Evolutionary conservation across 2,113 vertebrate genomes (phyloP).

Genomic region (Lathamus discolor): DNA sequence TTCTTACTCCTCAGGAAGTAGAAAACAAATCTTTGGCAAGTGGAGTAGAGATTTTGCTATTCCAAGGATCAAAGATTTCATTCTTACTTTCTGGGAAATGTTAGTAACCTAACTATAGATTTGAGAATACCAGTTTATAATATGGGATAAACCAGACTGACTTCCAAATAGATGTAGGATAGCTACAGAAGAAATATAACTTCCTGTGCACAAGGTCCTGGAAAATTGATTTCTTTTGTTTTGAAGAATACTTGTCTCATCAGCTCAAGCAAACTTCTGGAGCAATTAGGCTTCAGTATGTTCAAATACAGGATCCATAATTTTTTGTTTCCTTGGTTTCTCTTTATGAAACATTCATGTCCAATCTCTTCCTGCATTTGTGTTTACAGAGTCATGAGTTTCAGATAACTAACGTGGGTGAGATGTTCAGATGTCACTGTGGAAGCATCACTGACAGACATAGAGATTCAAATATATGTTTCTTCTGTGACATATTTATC

Average conservation of each 20-base stretch:
- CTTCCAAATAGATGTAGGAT: not conserved
- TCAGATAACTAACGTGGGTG: not conserved
- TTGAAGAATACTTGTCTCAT: not conserved
- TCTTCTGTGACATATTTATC: not conserved
- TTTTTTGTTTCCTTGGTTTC: not conserved
- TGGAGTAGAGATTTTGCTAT: not conserved
- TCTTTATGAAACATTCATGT: not conserved
- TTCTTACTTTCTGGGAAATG: not conserved
- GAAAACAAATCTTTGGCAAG: not conserved
- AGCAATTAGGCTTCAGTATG: not conserved
- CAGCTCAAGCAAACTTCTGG: not conserved
- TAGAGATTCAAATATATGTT: not conserved
- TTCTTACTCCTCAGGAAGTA: not conserved
- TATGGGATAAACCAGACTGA: not conserved
- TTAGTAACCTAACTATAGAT: not conserved
- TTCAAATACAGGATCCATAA: not conserved
- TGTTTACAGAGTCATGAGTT: not conserved
- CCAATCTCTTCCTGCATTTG: not conserved
- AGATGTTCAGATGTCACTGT: not conserved
- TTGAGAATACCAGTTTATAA: not conserved
- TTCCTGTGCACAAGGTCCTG: not conserved
- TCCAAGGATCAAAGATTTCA: not conserved
- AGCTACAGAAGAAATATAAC: not conserved
- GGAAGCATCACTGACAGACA: not conserved
- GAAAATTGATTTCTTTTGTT: not conserved